Evolutionary conservation across 2,888 invertebrate species (phyloP).

Genomic region (Lycia hirtaria): DNA sequence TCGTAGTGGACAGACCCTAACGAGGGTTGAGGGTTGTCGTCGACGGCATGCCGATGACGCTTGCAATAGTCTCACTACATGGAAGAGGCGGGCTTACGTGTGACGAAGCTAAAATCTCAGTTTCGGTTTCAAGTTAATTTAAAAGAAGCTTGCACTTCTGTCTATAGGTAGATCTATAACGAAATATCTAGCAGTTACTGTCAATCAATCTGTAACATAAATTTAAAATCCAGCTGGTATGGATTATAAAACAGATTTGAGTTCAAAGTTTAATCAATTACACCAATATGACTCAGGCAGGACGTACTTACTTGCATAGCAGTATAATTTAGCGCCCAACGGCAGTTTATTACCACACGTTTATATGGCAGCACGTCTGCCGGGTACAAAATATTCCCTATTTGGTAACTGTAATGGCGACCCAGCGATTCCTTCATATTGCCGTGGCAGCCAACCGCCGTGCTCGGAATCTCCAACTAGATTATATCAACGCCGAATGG

Average conservation of each 20-base stretch:
- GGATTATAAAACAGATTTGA: too few relatives aligned
- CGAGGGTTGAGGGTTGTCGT: slow-evolving; percentile 59
- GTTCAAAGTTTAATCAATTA: too few relatives aligned
- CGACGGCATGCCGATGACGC: slow-evolving; percentile 56
- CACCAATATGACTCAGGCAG: not conserved
- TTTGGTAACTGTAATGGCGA: slow-evolving; percentile 21
- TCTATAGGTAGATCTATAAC: too few relatives aligned
- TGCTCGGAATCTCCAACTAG: slow-evolving; percentile 26
- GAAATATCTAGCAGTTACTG: too few relatives aligned
- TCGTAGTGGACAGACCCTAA: slow-evolving; percentile 62
- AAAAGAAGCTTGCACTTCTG: not conserved
- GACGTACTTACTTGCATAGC: not conserved
- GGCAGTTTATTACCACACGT: slow-evolving; percentile 3
- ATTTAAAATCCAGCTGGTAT: too few relatives aligned
- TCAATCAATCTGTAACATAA: too few relatives aligned
- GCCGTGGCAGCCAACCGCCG: slow-evolving; percentile 15
- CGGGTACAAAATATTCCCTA: slow-evolving; percentile 17
- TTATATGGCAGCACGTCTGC: slow-evolving; percentile 15
- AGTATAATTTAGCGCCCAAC: slow-evolving; percentile 2
- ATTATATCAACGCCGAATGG: slow-evolving; percentile 20
- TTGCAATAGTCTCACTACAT: slow-evolving; percentile 60
- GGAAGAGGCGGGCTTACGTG: slow-evolving; percentile 69
- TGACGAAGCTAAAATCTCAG: slow-evolving; percentile 52
- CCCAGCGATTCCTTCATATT: slow-evolving; percentile 20
- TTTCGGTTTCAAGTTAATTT: slow-evolving; percentile 33